These are phyloP conservation scores for Myotis daubentonii DNA, from an alignment of 2,797 vertebrate genomes.

Conservation along the genomic window DNA sequence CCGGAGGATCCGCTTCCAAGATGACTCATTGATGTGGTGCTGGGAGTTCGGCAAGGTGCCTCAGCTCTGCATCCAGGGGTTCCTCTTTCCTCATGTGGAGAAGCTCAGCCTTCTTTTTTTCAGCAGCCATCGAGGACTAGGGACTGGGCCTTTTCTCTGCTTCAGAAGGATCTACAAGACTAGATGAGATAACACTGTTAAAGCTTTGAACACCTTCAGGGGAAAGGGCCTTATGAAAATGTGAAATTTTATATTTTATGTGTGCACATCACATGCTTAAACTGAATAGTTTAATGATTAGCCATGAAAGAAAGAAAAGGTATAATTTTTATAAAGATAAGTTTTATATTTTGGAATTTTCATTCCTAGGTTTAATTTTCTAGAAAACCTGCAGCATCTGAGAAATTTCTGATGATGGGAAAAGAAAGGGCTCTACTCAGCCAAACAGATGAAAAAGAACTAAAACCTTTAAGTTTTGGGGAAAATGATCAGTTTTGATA, in stretches of 20 bases:
- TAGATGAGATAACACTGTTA: neutral
- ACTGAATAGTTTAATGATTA: neutral
- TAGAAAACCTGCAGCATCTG: neutral
- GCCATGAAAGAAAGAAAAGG: neutral
- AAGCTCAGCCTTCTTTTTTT: neutral
- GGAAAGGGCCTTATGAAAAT: neutral
- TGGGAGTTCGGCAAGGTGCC: neutral
- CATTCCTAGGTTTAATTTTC: constrained; percentile 28
- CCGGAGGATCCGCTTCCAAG: neutral
- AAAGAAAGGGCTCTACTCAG: neutral
- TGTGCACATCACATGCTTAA: neutral
- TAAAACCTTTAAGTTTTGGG: neutral
- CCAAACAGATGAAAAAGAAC: neutral
- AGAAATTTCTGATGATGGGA: neutral
- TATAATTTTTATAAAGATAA: constrained; percentile 18
- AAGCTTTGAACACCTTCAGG: neutral
- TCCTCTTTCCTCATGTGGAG: neutral
- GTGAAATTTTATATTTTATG: neutral
- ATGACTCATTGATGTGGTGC: neutral
- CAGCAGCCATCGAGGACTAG: neutral
- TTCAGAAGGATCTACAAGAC: neutral
- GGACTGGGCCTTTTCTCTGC: constrained; percentile 31
- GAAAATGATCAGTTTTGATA: neutral
- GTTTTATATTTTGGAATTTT: constrained; percentile 27
- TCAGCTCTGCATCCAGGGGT: neutral